These are phyloP conservation scores for Bellardia pandia DNA, from an alignment of 2,888 invertebrate species.

Conservation along the genomic window DNA sequence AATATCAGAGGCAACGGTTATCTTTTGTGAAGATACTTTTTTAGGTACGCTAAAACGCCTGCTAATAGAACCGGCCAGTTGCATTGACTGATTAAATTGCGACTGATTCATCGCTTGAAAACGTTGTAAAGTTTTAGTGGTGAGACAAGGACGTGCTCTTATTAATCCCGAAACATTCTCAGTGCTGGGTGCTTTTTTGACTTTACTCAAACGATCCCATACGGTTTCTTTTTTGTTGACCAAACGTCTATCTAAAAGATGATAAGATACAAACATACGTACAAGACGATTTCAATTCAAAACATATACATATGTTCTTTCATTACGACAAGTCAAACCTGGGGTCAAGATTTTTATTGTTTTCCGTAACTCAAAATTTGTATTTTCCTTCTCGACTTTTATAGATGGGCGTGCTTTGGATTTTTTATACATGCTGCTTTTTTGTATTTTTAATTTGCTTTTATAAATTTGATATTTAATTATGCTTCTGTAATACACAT, in stretches of 20 bases:
- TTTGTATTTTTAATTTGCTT: constrained; percentile 25
- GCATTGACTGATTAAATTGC: constrained; percentile 37
- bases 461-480: background rate
- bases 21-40: constrained; percentile 33
- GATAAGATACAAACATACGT: constrained; percentile 35
- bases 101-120: constrained; percentile 22
- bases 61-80: background rate
- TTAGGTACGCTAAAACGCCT: background rate
- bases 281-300: background rate
- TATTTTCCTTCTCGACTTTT: constrained; percentile 74
- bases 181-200: constrained; percentile 64
- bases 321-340: constrained; percentile 51
- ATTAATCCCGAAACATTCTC: constrained; percentile 35
- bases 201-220: constrained; percentile 74
- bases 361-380: constrained; percentile 72
- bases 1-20: constrained; percentile 55
- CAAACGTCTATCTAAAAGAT: constrained; percentile 40
- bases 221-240: constrained; percentile 58
- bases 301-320: background rate
- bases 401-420: constrained; percentile 60
- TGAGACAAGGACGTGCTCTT: constrained; percentile 34
- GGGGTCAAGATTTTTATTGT: constrained; percentile 51
- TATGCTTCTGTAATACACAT: background rate
- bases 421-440: constrained; percentile 60
- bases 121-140: constrained; percentile 52